Evolutionary conservation across 2,113 vertebrate species (phyloP).

Genomic region (Otolemur garnettii): DNA sequence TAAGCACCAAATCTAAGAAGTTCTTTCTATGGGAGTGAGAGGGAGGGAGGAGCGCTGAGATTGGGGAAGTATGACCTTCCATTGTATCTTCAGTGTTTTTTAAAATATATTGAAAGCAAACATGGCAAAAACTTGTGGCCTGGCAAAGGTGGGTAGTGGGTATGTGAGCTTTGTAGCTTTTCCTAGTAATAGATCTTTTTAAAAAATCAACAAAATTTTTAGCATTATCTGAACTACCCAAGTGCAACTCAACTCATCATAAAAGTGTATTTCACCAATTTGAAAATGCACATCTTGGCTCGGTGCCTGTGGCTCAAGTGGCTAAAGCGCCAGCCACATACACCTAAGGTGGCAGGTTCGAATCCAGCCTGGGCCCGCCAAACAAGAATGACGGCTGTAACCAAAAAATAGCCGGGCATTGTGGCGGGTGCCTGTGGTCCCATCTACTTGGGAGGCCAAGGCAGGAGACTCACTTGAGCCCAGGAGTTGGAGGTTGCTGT

Average conservation of each 20-base stretch:
- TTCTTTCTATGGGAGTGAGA: accelerated
- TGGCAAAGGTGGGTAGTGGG: background rate
- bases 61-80: accelerated
- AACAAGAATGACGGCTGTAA: no score
- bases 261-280: background rate
- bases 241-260: background rate
- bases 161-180: background rate
- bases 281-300: background rate
- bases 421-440: no score
- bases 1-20: background rate
- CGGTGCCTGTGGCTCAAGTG: no score
- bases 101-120: background rate
- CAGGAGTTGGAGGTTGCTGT: no score
- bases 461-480: no score
- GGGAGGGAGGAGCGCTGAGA: accelerated
- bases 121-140: background rate
- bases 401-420: no score
- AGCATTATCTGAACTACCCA: background rate
- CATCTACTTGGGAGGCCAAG: no score
- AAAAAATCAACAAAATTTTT: background rate
- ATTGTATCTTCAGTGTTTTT: background rate
- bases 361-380: no score
- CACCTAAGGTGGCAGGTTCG: no score
- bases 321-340: no score
- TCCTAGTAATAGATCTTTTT: conserved; percentile 2